Percentiles rank a stretch among this genome's conserved stretches.
Evolutionary conservation across 1,140 invertebrate species (phyloP).

Genomic region (Drosophila micromelanica): DNA sequence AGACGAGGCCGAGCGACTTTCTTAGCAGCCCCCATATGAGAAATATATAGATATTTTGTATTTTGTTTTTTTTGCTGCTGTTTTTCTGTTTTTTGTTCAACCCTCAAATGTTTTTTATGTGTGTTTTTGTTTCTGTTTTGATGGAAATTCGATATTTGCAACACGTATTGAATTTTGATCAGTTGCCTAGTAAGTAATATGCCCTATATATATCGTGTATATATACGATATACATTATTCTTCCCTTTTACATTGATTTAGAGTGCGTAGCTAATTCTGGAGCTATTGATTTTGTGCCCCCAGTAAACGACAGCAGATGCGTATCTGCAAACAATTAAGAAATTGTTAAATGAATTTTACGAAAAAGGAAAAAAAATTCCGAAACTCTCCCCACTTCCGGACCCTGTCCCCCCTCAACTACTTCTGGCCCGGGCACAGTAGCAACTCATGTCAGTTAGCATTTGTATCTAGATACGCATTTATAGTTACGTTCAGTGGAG

Average conservation of each 20-base stretch:
- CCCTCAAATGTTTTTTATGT: slow-evolving; percentile 76
- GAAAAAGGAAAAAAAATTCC: slow-evolving; percentile 54
- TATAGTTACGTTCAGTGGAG: slow-evolving; percentile 34
- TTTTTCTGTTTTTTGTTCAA: slow-evolving; percentile 35
- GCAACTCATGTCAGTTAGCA: slow-evolving; percentile 35
- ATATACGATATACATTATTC: slow-evolving; percentile 28
- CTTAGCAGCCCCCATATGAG: slow-evolving; percentile 31
- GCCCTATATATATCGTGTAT: slow-evolving; percentile 27
- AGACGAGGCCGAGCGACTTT: slow-evolving; percentile 42
- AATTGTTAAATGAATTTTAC: slow-evolving; percentile 81
- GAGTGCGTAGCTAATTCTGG: slow-evolving; percentile 50
- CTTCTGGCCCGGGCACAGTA: slow-evolving; percentile 25
- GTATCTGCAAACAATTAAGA: slow-evolving; percentile 83
- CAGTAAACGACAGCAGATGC: slow-evolving; percentile 54
- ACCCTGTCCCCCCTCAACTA: neutral
- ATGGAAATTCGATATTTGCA: slow-evolving; percentile 83
- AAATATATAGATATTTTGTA: slow-evolving; percentile 22
- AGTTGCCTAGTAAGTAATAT: slow-evolving; percentile 69
- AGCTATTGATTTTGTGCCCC: slow-evolving; percentile 62
- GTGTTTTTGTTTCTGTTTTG: slow-evolving; percentile 71
- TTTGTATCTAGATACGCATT: slow-evolving; percentile 73
- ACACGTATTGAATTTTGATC: slow-evolving; percentile 82
- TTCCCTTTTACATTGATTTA: slow-evolving; percentile 59
- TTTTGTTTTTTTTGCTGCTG: slow-evolving; percentile 8
- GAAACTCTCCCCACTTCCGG: slow-evolving; percentile 32